phyloP scores from a whole-genome alignment of 2,888 invertebrate species.

The Ptilodon capucinus region DNA sequence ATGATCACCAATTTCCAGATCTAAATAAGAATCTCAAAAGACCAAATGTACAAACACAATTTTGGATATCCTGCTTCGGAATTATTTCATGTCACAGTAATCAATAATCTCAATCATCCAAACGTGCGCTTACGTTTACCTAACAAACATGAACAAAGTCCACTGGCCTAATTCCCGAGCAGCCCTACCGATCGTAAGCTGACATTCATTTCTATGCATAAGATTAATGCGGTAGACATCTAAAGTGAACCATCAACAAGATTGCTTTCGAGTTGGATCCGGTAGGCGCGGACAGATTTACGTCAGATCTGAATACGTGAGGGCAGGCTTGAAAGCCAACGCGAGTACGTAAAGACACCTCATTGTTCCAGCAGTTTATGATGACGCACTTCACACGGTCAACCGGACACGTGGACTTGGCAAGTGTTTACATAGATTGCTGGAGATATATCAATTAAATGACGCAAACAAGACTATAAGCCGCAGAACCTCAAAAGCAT shows the following conservation, averaged over 20 bases:
- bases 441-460: neutral
- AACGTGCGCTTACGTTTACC: neutral
- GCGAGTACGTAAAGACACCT: conserved; percentile 13
- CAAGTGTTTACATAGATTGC: neutral
- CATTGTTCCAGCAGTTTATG: conserved; percentile 4
- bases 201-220: neutral
- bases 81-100: neutral
- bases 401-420: neutral
- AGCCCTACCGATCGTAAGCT: neutral
- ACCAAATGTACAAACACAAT: neutral
- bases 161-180: neutral
- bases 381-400: conserved; percentile 1
- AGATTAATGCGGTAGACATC: neutral
- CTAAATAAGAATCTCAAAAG: neutral
- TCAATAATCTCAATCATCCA: neutral
- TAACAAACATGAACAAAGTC: neutral
- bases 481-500: neutral
- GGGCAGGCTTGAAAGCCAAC: conserved; percentile 22
- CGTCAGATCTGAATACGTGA: conserved; percentile 8
- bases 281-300: conserved; percentile 9
- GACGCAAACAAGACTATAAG: neutral
- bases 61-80: neutral
- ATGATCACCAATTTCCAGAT: too few relatives aligned
- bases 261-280: neutral
- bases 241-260: conserved; percentile 2